Conservation (phyloP, 1,140 invertebrate genomes). For the Macrostomum lignano region DNA sequence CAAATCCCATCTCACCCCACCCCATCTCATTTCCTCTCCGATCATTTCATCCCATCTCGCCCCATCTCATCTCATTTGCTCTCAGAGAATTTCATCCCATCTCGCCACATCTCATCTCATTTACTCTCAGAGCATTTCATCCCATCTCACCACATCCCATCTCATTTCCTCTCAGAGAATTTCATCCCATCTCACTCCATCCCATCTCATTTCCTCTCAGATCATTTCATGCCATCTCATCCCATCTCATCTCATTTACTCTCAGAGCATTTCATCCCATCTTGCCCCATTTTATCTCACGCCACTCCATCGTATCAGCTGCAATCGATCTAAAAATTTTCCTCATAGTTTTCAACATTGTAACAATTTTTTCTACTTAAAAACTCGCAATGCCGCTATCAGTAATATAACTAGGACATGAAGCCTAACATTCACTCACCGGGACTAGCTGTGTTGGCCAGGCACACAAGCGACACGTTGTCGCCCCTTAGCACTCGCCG, state of each 20-base stretch:
- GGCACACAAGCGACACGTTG: no score
- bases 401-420: no score
- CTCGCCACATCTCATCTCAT: slow-evolving; percentile 7
- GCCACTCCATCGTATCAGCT: background rate
- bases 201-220: slow-evolving; percentile 1
- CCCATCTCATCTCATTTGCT: slow-evolving; percentile 9
- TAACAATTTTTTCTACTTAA: no score
- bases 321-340: background rate
- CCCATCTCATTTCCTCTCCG: slow-evolving; percentile 9
- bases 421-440: no score
- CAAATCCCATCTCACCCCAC: slow-evolving; percentile 9
- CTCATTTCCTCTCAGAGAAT: background rate
- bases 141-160: slow-evolving; percentile 3
- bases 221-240: slow-evolving; percentile 1
- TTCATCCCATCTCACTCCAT: slow-evolving; percentile 2
- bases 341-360: background rate
- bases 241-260: slow-evolving; percentile 1
- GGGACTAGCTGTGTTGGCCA: no score
- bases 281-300: slow-evolving; percentile 2
- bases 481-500: no score
- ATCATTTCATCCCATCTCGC: slow-evolving; percentile 9
- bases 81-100: slow-evolving; percentile 7
- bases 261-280: background rate
- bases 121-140: slow-evolving; percentile 1
- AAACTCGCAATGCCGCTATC: no score